phyloP scores from a whole-genome alignment of 1,140 invertebrate genomes.

The Scylla paramamosain region DNA sequence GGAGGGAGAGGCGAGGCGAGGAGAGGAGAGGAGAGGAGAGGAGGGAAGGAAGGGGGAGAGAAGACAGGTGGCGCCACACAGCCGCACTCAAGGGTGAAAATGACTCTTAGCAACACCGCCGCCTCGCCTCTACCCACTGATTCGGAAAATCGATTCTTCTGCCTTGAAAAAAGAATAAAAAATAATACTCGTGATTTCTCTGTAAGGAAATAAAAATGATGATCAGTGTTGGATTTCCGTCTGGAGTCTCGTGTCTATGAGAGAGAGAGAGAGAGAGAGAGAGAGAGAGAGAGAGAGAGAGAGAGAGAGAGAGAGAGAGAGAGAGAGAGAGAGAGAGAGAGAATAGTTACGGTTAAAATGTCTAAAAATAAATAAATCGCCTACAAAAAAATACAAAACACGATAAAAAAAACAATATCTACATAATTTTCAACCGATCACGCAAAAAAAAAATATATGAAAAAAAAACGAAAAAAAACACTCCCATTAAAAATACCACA shows the following conservation, averaged over 20 bases:
- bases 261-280: no score
- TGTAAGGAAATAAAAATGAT: constrained; percentile 15
- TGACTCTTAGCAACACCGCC: not conserved
- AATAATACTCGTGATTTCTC: not conserved
- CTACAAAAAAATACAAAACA: no score
- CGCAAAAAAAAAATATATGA: no score
- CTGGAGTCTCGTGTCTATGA: no score
- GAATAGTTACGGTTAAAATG: not conserved
- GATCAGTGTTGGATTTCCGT: not conserved
- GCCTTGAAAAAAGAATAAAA: not conserved
- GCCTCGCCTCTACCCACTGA: constrained; percentile 24
- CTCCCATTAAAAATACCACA: no score
- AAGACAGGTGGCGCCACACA: constrained; percentile 5
- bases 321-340: not conserved
- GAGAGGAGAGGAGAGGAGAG: not conserved
- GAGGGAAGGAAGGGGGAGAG: not conserved
- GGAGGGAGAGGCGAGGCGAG: not conserved
- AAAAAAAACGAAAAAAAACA: no score
- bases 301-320: not conserved
- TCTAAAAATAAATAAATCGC: not conserved
- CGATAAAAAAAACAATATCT: no score
- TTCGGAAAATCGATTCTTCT: constrained; percentile 31
- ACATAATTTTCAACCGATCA: no score
- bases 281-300: no score
- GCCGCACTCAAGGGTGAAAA: constrained; percentile 46